These are phyloP conservation scores for Catharus fuscescens DNA, from an alignment of 2,113 vertebrate species.

Conservation along the genomic window DNA sequence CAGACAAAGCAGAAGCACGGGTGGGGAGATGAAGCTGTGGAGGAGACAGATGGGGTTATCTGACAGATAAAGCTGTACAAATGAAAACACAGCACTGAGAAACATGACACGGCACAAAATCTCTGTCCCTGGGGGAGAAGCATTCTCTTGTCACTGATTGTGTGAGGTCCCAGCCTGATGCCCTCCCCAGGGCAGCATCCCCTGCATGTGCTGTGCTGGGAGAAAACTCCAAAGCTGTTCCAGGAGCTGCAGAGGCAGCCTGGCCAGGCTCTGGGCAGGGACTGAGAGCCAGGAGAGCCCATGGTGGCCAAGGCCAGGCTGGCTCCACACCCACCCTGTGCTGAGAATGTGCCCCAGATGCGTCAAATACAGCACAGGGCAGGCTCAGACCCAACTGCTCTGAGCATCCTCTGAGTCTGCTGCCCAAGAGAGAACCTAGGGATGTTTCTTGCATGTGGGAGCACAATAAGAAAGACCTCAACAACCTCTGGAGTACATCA, in stretches of 20 bases:
- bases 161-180: rapidly evolving
- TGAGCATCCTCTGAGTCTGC: not conserved
- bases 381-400: not conserved
- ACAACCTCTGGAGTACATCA: not conserved
- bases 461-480: not conserved
- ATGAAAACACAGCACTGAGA: not conserved
- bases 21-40: not conserved
- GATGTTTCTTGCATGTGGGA: not conserved
- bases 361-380: not conserved
- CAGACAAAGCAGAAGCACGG: not conserved
- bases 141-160: rapidly evolving
- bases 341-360: not conserved
- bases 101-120: not conserved
- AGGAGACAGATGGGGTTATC: not conserved
- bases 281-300: not conserved
- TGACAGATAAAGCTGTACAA: not conserved
- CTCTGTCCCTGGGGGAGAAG: not conserved
- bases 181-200: no score
- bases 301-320: not conserved
- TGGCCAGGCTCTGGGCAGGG: not conserved
- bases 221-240: not conserved
- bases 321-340: not conserved
- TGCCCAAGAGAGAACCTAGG: rapidly evolving
- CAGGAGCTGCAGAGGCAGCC: not conserved
- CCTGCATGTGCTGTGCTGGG: not conserved